Evolutionary conservation across 2,888 invertebrate species (phyloP).

Genomic region (Synergus japonicus): DNA sequence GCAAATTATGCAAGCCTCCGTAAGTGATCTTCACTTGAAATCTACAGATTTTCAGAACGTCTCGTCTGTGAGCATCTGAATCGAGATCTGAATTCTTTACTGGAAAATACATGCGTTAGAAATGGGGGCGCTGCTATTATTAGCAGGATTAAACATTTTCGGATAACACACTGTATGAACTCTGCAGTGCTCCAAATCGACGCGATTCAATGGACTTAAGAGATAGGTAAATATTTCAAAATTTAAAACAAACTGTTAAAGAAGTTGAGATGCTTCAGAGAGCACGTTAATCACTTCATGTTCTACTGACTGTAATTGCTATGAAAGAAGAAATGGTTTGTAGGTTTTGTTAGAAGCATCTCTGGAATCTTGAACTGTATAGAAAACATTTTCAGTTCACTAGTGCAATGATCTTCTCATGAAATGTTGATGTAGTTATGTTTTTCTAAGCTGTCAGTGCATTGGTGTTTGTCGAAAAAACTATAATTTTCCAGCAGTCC

Average conservation of each 20-base stretch:
- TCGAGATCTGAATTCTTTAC: background rate
- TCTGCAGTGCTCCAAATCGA: background rate
- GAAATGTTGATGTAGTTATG: conserved; percentile 7
- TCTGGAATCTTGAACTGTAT: conserved; percentile 12
- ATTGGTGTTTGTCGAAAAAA: background rate
- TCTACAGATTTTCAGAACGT: conserved; percentile 3
- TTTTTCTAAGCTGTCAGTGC: background rate
- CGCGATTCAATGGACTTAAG: background rate
- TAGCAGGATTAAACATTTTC: conserved; percentile 15
- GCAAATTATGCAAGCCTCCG: background rate
- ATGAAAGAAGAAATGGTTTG: conserved; percentile 38
- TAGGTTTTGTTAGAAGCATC: conserved; percentile 23
- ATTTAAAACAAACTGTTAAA: conserved; percentile 33
- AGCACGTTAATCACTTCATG: conserved; percentile 40
- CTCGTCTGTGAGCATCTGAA: background rate
- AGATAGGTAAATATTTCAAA: conserved; percentile 12
- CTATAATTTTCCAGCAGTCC: background rate
- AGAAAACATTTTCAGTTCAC: background rate
- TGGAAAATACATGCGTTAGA: background rate
- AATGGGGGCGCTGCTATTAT: background rate
- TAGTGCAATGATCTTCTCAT: background rate
- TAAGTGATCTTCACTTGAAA: conserved; percentile 11
- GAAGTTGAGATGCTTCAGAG: conserved; percentile 23
- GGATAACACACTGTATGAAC: conserved; percentile 5
- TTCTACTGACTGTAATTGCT: conserved; percentile 37